Evolutionary conservation across 2,797 vertebrate species (phyloP), one percentile per base, ranked within the genome.

Genomic region (Hozukius guyotensis): DNA sequence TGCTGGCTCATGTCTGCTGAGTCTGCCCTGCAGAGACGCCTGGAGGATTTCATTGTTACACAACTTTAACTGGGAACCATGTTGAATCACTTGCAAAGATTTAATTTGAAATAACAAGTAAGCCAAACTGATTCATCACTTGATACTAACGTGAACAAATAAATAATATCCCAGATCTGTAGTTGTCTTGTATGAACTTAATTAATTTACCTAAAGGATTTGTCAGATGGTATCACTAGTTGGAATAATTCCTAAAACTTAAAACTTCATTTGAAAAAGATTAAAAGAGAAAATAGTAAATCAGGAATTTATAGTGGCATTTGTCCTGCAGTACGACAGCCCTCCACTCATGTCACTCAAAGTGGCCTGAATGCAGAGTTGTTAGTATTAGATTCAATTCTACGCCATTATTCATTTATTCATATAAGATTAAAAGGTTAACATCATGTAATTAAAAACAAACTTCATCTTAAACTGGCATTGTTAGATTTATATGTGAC

Each of bases 1-100:
- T 96, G 94, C 62, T 94, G 93, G 94, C 78, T 90, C 27, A 46
- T 84, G 56, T 25, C 88, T 18, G 52, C 88, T 25, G 72, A 87
- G n/a, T 63, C 66, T 4, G 92, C 75, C 46, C 77, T 94, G 72
- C 89, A 92, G 88, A 77, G 79, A 72, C 57, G 49, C 10, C 82
- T 91, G 60, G 59, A 73, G 7, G 82, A 93, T 67, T 93, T 94
- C 56, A 81, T 57, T 0, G 25, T 93, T 14, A 1, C 71, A 34
- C 31, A 89, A 24, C 68, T 94, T 57, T 94, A 93, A 90, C 12
- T 32, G n/a, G 16, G 13, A 75, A 55, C 22, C 1, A 16, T 27
- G 36, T 31, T 66, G 2, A 42, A 78, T 46, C 64, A 49, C 8
- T 31, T 76, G 2, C 38, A 46, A 49, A 18, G 56, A 64, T 66